These are phyloP conservation scores for Arvicanthis niloticus DNA, from an alignment of 2,113 vertebrate species.

Conservation along the genomic window DNA sequence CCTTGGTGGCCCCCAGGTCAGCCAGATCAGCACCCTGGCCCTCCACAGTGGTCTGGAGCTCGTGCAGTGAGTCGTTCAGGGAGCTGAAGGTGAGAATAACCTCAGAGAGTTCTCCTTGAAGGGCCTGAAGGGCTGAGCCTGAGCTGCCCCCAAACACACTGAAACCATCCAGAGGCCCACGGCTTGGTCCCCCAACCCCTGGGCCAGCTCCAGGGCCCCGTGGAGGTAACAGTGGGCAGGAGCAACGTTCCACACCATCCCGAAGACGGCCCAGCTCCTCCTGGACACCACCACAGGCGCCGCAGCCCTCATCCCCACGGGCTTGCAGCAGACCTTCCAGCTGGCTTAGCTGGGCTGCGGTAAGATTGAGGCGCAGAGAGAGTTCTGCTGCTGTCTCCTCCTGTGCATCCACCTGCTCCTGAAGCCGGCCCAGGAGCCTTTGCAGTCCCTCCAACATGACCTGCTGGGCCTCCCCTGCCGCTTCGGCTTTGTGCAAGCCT, in stretches of 20 bases:
- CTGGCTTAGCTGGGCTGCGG: slow-evolving; percentile 81
- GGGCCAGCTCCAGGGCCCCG: slow-evolving; percentile 76
- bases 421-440: slow-evolving; percentile 83
- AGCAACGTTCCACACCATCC: slow-evolving; percentile 90
- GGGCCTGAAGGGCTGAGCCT: slow-evolving; percentile 88
- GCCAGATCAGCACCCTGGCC: slow-evolving; percentile 88
- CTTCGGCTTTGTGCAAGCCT: slow-evolving; percentile 86
- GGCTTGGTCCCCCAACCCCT: slow-evolving; percentile 70
- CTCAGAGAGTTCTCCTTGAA: slow-evolving; percentile 90
- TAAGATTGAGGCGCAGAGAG: slow-evolving; percentile 85
- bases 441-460: slow-evolving; percentile 86
- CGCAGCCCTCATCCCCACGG: slow-evolving; percentile 85
- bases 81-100: slow-evolving; percentile 89
- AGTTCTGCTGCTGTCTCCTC: slow-evolving; percentile 85
- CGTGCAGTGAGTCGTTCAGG: slow-evolving; percentile 91
- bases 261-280: slow-evolving; percentile 90
- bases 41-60: slow-evolving; percentile 89
- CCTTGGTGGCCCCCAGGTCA: slow-evolving; percentile 87
- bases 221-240: slow-evolving; percentile 78
- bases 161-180: slow-evolving; percentile 90
- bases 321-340: slow-evolving; percentile 86
- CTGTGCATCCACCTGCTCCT: slow-evolving; percentile 78
- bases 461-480: slow-evolving; percentile 87
- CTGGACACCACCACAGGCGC: slow-evolving; percentile 89
- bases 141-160: slow-evolving; percentile 86